Evolutionary conservation across 2,113 vertebrate genomes (phyloP).

Genomic region (Gopherus flavomarginatus): DNA sequence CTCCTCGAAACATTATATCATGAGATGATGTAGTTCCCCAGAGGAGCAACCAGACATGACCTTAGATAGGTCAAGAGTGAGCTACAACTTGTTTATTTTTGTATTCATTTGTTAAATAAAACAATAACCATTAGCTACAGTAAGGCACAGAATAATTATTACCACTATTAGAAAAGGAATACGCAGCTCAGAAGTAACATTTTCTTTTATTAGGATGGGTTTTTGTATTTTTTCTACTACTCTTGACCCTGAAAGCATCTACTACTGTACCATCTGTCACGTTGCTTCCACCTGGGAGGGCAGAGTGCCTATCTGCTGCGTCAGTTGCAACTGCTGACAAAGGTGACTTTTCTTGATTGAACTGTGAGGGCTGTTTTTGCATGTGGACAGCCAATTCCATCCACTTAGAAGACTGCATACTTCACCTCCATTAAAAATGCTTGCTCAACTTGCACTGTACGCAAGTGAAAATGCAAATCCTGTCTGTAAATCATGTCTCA

Average conservation of each 20-base stretch:
- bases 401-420: background rate
- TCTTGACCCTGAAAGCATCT: background rate
- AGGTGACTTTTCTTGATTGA: background rate
- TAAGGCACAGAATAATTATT: background rate
- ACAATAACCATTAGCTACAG: constrained; percentile 48
- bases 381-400: background rate
- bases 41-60: constrained; percentile 54
- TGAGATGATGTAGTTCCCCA: background rate
- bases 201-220: background rate
- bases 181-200: background rate
- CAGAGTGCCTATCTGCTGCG: background rate
- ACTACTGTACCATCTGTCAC: background rate
- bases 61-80: constrained; percentile 63
- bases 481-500: fast-evolving
- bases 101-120: constrained; percentile 69
- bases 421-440: background rate
- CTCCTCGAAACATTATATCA: background rate
- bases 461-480: background rate
- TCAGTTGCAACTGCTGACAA: background rate
- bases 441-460: background rate
- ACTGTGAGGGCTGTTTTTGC: background rate
- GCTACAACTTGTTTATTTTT: constrained; percentile 57
- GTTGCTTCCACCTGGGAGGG: background rate
- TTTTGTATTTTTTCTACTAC: background rate
- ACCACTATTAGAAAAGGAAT: background rate